Base-by-base conservation (phyloP, 2,888 invertebrate genomes). In the Rhamphomyia laevipes region DNA sequence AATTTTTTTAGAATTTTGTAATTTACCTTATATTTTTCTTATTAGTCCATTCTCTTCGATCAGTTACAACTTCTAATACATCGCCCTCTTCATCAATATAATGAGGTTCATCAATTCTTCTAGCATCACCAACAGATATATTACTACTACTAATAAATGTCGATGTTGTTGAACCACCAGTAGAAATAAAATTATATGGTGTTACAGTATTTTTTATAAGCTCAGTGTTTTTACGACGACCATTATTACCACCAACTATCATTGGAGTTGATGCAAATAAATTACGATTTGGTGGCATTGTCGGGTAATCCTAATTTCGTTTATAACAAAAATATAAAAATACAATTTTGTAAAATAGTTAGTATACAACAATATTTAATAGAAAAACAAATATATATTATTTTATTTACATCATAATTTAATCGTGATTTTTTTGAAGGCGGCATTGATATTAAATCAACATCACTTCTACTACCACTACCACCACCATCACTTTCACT, bases 61-160 rank as follows among this genome's bases (percentile, higher is more conserved):
- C 23, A 27, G 6, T 7, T 6, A 7, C 23, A 27, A 27, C 23
- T 2, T 18, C 40, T 40, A 40, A 40, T 13, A 38, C 16, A 35
- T 35, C n/a, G 43, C 60, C 53, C 45, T 59, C 56, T 46, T 60
- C 60, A 21, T 63, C 57, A 49, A 63, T 62, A 46, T 66, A 63
- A 48, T 59, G 12, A 47, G 52, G 30, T 47, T 46, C 17, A 21
- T 41, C 50, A 43, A 50, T 51, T 42, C 43, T 44, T 42, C 23
- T n/a, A 43, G 47, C 16, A 48, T 33, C 48, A 46, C 57, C 13
- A 42, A 33, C 17, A 41, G 18, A 13, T 16, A 46, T 43, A 44
- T 35, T 21, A 50, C 12, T 23, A 44, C 38, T 21, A 50, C 12
- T 23, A 54, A 27, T 49, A 63, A 63, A 49, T 21, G 48, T 43